phyloP scores from a whole-genome alignment of 2,113 vertebrate species.

The Dendrocopos noguchii region DNA sequence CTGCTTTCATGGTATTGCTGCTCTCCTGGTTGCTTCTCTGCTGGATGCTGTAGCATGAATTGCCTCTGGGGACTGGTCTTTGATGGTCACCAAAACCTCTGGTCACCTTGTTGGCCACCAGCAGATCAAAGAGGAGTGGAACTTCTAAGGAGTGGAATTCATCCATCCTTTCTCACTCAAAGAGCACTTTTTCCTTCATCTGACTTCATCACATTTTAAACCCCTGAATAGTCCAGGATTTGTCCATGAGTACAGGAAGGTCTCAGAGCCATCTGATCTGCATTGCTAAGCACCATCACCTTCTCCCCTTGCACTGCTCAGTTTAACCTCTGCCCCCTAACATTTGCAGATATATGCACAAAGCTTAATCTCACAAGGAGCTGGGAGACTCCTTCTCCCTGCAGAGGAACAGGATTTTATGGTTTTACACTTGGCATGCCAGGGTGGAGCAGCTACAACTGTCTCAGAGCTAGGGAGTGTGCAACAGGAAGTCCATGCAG shows the following conservation, averaged over 20 bases:
- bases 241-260: background rate
- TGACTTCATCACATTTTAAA: background rate
- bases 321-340: slow-evolving; percentile 31
- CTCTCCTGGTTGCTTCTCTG: background rate
- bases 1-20: rapidly evolving
- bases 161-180: background rate
- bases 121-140: background rate
- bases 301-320: background rate
- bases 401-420: background rate
- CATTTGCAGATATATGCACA: background rate
- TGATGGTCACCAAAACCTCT: background rate
- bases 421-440: rapidly evolving
- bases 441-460: rapidly evolving
- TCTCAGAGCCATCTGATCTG: background rate
- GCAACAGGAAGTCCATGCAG: rapidly evolving
- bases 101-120: background rate
- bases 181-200: background rate
- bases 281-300: background rate
- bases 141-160: background rate
- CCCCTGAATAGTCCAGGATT: background rate
- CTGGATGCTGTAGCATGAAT: background rate
- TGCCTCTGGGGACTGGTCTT: background rate
- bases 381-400: background rate
- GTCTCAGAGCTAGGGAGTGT: rapidly evolving
- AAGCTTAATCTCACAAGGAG: background rate